Evolutionary conservation across 2,797 vertebrate species (phyloP).

Genomic region (Chelidonichthys spinosus): DNA sequence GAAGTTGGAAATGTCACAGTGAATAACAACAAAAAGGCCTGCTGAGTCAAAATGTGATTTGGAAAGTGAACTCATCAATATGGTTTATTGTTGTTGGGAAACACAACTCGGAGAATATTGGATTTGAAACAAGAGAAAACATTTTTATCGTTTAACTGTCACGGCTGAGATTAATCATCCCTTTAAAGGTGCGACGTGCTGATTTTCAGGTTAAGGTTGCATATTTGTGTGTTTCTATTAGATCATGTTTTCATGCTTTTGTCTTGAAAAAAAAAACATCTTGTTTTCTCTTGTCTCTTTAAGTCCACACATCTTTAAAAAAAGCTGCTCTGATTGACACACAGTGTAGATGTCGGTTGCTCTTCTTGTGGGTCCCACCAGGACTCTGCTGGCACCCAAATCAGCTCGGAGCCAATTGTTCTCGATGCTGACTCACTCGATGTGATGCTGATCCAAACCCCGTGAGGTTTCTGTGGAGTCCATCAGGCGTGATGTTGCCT

Average conservation of each 20-base stretch:
- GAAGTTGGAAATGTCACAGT: constrained; percentile 5
- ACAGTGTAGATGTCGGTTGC: background rate
- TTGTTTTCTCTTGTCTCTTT: background rate
- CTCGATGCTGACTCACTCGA: constrained; percentile 34
- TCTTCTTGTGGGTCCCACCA: constrained; percentile 33
- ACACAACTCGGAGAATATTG: constrained; percentile 11
- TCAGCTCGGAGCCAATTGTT: constrained; percentile 35
- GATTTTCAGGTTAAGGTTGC: background rate
- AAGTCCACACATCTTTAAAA: background rate
- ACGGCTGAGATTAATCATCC: background rate
- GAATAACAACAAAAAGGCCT: background rate
- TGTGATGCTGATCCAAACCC: constrained; percentile 29
- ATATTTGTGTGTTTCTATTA: background rate
- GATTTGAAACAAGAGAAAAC: constrained; percentile 7
- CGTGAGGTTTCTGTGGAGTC: constrained; percentile 25
- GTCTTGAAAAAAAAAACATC: too few species aligned
- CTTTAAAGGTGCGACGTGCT: background rate
- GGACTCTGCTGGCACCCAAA: constrained; percentile 35
- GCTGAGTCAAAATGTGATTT: constrained; percentile 31
- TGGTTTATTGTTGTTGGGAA: constrained; percentile 40
- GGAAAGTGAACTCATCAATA: constrained; percentile 32
- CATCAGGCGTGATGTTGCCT: constrained; percentile 8
- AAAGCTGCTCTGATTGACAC: too few species aligned
- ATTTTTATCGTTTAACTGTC: constrained; percentile 2
- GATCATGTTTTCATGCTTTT: too few species aligned